These are phyloP conservation scores for Monoplex corrugatus DNA, from an alignment of 2,888 invertebrate species.

Conservation along the genomic window DNA sequence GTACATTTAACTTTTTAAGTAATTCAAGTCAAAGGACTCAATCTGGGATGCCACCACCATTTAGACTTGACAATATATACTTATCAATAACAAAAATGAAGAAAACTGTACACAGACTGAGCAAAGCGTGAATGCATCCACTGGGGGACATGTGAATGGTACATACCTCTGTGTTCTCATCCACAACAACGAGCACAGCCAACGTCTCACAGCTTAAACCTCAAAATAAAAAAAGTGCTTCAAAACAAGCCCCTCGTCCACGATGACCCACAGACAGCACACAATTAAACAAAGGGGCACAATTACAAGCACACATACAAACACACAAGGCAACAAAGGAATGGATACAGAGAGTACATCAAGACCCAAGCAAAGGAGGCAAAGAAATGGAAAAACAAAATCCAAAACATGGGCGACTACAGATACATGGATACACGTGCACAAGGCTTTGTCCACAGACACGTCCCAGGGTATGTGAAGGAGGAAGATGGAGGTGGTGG, in stretches of 20 bases:
- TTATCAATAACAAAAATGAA: no score
- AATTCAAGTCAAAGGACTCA: no score
- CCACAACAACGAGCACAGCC: no score
- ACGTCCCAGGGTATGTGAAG: neutral
- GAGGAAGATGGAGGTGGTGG: neutral
- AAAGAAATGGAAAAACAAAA: neutral
- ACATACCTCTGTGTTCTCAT: no score
- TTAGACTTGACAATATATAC: neutral
- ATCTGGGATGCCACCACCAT: no score
- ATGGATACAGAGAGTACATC: slow-evolving; percentile 21
- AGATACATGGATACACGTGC: slow-evolving; percentile 19
- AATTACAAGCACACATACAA: neutral
- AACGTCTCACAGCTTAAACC: no score
- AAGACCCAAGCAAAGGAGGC: slow-evolving; percentile 42
- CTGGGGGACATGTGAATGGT: no score
- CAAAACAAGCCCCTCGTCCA: neutral
- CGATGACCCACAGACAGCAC: neutral
- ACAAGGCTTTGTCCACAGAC: neutral
- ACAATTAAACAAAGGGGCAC: neutral
- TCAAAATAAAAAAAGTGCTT: no score
- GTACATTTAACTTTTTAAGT: no score
- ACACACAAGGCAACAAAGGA: slow-evolving; percentile 10
- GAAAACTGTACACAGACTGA: no score
- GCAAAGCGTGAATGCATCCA: no score
- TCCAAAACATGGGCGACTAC: neutral